These are phyloP conservation scores for Margarornis squamiger DNA, from an alignment of 2,797 vertebrate species.

Conservation along the genomic window DNA sequence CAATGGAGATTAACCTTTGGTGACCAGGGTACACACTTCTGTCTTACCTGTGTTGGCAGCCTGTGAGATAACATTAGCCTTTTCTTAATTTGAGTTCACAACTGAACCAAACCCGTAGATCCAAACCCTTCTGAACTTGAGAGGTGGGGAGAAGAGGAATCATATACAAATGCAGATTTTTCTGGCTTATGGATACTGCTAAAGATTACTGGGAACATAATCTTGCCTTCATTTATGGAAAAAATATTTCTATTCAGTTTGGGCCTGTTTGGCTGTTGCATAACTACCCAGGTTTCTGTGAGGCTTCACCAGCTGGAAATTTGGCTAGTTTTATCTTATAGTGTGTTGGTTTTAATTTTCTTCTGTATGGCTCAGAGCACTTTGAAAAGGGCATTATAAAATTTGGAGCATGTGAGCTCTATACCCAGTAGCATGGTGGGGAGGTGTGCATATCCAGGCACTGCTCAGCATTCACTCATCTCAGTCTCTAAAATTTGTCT, in stretches of 20 bases:
- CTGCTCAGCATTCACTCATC: not conserved
- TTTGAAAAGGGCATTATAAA: not conserved
- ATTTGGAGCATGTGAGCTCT: not conserved
- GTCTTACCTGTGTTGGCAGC: not conserved
- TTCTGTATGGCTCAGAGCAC: not conserved
- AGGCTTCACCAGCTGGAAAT: not conserved
- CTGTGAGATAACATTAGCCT: fast-evolving
- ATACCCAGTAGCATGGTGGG: not conserved
- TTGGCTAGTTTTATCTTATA: not conserved
- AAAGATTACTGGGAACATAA: not conserved
- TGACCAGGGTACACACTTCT: not conserved
- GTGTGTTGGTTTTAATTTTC: not conserved
- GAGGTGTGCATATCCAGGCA: too few species aligned
- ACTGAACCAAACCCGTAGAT: not conserved
- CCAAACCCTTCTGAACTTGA: not conserved
- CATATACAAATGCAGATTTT: not conserved
- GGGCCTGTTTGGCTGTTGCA: not conserved
- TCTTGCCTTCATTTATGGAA: not conserved
- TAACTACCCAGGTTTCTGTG: not conserved
- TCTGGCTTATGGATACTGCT: not conserved
- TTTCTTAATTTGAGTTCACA: not conserved
- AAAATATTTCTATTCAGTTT: not conserved
- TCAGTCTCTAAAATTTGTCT: not conserved
- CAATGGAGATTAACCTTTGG: not conserved
- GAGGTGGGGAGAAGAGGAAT: not conserved